Evolutionary conservation across 2,113 vertebrate species (phyloP), one percentile per base, ranked within the genome.

Genomic region (Orthonyx spaldingii): DNA sequence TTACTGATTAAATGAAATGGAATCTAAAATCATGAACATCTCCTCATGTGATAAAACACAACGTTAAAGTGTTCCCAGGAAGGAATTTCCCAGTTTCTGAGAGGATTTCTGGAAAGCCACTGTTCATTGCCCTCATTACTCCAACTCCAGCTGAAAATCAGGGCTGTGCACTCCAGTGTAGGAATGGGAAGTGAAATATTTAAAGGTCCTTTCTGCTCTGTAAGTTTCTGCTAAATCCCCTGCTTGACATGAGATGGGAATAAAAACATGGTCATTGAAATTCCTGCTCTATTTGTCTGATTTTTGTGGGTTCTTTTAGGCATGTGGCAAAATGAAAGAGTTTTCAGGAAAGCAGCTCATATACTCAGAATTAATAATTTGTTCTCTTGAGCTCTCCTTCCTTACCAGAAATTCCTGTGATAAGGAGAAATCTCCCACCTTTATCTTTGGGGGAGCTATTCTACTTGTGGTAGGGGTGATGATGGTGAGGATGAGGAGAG

Each of bases 381-480:
- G 8, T 37, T 63, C 57, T 78, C 42, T 39, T 6, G 24, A 79
- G 16, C n/a, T 18, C 33, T 65, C 27, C 10, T 86, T 30, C 71
- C 24, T 82, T 33, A 23, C 15, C 41, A 79, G 33, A 35, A 84
- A 50, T 59, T 37, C 47, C 68, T 50, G 37, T 41, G 86, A 9
- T 56, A 11, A 46, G 27, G 53, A 20, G 15, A 72, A 83, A 89
- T 27, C 5, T 33, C 15, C 12, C 27, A 32, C 14, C 10, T 77
- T 53, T 59, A 8, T 9, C 44, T 39, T 53, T 0, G 26, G 53
- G 28, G 59, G 32, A 63, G 28, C 50, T 71, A 39, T 22, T 21
- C 24, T 41, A 0, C 8, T 13, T 4, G 6, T 4, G 1, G 47
- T 0, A 19, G 39, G 39, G 27, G 28, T 28, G 35, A 28, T 13